Percentiles rank a stretch among this genome's conserved stretches.
These are phyloP conservation scores for Sylvilagus floridanus DNA, from an alignment of 2,797 vertebrate species.

Conservation along the genomic window DNA sequence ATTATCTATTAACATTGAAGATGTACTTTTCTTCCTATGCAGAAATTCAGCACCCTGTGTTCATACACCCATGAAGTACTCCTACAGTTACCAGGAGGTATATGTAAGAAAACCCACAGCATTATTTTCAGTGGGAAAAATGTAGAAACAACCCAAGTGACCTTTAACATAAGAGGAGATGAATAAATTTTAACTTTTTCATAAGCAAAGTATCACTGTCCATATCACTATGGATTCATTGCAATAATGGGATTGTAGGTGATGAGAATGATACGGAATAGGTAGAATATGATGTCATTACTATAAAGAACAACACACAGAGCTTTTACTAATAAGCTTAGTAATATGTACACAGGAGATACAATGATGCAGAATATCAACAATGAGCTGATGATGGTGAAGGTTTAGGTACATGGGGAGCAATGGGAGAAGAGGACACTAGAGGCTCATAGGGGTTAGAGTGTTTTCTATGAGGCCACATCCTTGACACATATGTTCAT, in stretches of 20 bases:
- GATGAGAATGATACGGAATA: not conserved
- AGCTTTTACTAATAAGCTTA: not conserved
- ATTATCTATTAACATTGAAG: not conserved
- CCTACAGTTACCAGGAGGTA: not conserved
- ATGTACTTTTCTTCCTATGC: not conserved
- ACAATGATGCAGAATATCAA: not conserved
- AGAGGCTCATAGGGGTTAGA: not conserved
- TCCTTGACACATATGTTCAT: not conserved
- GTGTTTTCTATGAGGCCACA: accelerated
- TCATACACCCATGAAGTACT: not conserved
- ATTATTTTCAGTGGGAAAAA: not conserved
- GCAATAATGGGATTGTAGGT: not conserved
- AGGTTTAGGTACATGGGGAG: accelerated
- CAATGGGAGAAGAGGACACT: accelerated
- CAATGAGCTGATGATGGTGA: accelerated
- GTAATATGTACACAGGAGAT: accelerated
- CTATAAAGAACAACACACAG: not conserved
- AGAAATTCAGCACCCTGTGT: not conserved
- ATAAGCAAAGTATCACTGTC: not conserved
- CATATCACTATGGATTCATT: not conserved
- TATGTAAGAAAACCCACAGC: not conserved
- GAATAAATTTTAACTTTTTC: not conserved
- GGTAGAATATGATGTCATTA: not conserved
- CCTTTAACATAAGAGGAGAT: not conserved
- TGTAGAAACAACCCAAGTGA: not conserved